Evolutionary conservation across 2,888 invertebrate species (phyloP), one percentile per base, ranked within the genome.

Genomic region (Parnassius smintheus): DNA sequence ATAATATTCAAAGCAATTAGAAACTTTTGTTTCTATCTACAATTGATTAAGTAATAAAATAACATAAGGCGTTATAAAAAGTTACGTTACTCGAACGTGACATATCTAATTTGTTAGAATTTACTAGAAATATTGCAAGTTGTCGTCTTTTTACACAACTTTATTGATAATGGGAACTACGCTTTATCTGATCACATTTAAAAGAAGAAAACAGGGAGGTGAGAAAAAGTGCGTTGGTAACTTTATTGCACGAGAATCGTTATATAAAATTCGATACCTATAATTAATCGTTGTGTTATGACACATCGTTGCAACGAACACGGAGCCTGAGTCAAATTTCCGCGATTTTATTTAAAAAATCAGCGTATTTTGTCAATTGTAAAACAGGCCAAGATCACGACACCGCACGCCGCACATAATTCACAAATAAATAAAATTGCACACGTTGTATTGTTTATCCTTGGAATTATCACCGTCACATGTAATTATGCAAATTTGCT

Each of bases 321-420:
- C 55, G 35, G 55, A 25, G 12, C 13, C 44, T 25, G 25, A 25
- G n/a, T 41, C 42, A 53, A 60, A 60, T 53, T 60, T 49, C 35
- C 60, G 56, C 53, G 53, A 60, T 64, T 64, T 64, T 64, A 57
- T 60, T 53, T 56, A 56, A 59, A 63, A 64, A 64, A 64, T 64
- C 57, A 53, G 56, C 60, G 57, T 56, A 60, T 64, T 63, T 63
- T 42, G 25, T 11, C 44, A n/a, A 55, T 35, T 56, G 25, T 50
- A 25, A 52, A 64, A 60, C 49, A 48, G 25, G 59, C 48, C 53
- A 52, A 49, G 60, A 48, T 63, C 41, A 51, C 25, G 13, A 52
- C 59, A 56, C 51, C 13, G 22, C 50, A 49, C 45, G 45, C 50
- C 54, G 51, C 50, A 50, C 46, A 13, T 46, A 41, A 18, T 50